Conservation (phyloP, 2,888 invertebrate species). For the Pachydiplax longipennis region DNA sequence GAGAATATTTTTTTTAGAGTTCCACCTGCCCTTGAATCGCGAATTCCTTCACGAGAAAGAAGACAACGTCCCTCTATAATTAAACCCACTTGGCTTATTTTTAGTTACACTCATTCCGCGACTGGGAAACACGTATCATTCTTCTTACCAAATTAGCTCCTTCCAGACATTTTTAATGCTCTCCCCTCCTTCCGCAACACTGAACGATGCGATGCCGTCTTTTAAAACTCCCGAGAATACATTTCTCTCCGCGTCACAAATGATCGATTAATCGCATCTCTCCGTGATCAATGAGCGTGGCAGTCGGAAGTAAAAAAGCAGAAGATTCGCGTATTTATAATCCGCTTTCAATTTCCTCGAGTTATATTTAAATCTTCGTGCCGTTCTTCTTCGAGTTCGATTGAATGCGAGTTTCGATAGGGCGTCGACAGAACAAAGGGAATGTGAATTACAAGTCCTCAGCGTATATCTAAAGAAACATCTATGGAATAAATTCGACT, state of each 20-base stretch:
- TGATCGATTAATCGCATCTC: not conserved
- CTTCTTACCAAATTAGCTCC: not conserved
- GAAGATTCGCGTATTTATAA: not conserved
- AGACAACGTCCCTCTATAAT: not conserved
- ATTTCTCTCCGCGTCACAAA: not conserved
- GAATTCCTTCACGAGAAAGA: not conserved
- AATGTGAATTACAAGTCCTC: too few relatives aligned
- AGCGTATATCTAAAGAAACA: too few relatives aligned
- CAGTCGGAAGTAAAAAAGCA: not conserved
- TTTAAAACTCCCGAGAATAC: not conserved
- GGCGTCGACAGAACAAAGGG: not conserved
- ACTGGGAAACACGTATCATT: not conserved
- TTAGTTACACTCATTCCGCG: not conserved
- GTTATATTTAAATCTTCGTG: not conserved
- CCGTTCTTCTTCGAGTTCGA: not conserved
- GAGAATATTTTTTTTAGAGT: too few relatives aligned
- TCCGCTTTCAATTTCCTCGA: not conserved
- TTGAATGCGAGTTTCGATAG: not conserved
- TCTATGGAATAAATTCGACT: too few relatives aligned
- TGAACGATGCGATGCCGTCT: not conserved
- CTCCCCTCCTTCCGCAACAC: not conserved
- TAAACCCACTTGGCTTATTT: not conserved
- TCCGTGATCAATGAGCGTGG: not conserved
- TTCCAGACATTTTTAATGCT: not conserved
- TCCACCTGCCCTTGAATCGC: not conserved